phyloP scores from a whole-genome alignment of 2,113 vertebrate species.

The Onychostoma macrolepis region DNA sequence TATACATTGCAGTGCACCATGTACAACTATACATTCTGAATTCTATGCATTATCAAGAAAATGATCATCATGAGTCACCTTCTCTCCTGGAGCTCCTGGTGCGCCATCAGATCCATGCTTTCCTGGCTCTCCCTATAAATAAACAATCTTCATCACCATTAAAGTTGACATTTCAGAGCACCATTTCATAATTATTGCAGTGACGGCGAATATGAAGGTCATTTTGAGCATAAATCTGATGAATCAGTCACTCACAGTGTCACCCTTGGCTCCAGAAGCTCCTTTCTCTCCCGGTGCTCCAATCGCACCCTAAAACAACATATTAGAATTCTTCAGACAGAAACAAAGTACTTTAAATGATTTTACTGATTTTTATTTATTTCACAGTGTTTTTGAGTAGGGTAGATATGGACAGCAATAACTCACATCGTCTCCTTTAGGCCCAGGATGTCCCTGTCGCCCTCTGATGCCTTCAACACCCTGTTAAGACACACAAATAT shows the following conservation, averaged over 20 bases:
- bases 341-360: neutral
- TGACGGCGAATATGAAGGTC: neutral
- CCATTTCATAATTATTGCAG: neutral
- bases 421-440: conserved; percentile 78
- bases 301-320: conserved; percentile 68
- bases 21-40: too few species aligned
- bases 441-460: conserved; percentile 71
- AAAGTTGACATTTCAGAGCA: neutral
- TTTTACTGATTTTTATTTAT: neutral
- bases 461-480: conserved; percentile 79
- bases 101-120: conserved; percentile 71
- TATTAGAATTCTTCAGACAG: neutral
- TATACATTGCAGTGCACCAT: neutral
- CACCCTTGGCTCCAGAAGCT: conserved; percentile 71
- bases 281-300: conserved; percentile 72
- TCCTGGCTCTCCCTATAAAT: conserved; percentile 72
- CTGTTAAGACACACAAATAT: conserved; percentile 59
- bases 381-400: neutral
- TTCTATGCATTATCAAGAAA: neutral
- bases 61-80: conserved; percentile 63
- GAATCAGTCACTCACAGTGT: conserved; percentile 66
- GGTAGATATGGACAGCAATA: conserved; percentile 1
- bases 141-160: neutral
- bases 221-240: neutral
- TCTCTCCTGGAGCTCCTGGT: conserved; percentile 70